Conservation (phyloP, 2,888 invertebrate species). For the Heliconius cydno region DNA sequence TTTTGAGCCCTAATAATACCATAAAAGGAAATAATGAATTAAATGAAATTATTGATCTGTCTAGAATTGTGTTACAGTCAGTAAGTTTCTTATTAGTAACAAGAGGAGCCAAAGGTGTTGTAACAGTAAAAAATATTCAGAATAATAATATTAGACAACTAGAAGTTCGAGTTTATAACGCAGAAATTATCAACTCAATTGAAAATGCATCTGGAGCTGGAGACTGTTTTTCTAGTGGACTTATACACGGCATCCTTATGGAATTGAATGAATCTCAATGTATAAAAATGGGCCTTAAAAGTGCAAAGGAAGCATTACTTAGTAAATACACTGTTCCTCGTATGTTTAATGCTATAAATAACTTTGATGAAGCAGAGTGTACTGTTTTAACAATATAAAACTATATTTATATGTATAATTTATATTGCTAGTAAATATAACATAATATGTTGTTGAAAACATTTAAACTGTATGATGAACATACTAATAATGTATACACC, state of each 20-base stretch:
- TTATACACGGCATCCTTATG: slow-evolving; percentile 85
- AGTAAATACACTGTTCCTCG: slow-evolving; percentile 84
- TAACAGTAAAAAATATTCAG: slow-evolving; percentile 70
- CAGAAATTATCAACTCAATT: slow-evolving; percentile 68
- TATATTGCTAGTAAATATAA: background rate
- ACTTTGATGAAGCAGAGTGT: slow-evolving; percentile 14
- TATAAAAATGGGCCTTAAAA: slow-evolving; percentile 84
- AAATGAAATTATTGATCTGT: slow-evolving; percentile 60
- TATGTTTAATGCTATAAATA: slow-evolving; percentile 48
- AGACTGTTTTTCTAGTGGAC: slow-evolving; percentile 89
- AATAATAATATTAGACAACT: slow-evolving; percentile 48
- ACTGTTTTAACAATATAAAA: slow-evolving; percentile 3
- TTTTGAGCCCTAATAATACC: slow-evolving; percentile 64
- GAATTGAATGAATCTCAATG: slow-evolving; percentile 83
- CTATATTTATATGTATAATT: background rate
- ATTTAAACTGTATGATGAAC: too few species aligned
- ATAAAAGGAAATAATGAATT: slow-evolving; percentile 50
- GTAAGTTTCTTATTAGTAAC: slow-evolving; percentile 85
- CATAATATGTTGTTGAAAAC: background rate
- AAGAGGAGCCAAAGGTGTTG: slow-evolving; percentile 83
- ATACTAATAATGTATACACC: too few species aligned
- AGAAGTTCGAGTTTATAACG: slow-evolving; percentile 66
- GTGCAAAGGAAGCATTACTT: slow-evolving; percentile 84
- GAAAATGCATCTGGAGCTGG: slow-evolving; percentile 93
- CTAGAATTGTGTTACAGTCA: slow-evolving; percentile 69